phyloP scores from a whole-genome alignment of 2,113 vertebrate species.

The Anarhynchus alexandrinus region DNA sequence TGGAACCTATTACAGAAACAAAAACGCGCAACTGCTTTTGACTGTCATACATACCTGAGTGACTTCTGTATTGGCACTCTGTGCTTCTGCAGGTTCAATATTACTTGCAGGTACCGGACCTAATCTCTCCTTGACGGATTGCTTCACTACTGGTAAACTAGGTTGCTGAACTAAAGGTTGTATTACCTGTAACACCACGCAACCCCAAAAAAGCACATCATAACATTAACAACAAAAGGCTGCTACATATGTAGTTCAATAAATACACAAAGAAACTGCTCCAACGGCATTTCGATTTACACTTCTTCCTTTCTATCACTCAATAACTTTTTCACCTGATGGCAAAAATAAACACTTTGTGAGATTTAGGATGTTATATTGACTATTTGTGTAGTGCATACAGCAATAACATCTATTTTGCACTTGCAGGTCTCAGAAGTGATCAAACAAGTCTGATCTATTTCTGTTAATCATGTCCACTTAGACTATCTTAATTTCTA shows the following conservation, averaged over 20 bases:
- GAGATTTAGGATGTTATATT: background rate
- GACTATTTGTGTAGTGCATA: background rate
- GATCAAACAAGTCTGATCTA: background rate
- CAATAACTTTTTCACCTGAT: background rate
- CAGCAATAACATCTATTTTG: background rate
- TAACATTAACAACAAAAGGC: background rate
- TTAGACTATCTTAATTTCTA: background rate
- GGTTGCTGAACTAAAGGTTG: slow-evolving; percentile 77
- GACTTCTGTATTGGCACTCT: slow-evolving; percentile 73
- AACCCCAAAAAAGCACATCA: background rate
- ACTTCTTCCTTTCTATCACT: background rate
- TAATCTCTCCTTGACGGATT: slow-evolving; percentile 94
- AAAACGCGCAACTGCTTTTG: background rate
- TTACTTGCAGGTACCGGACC: slow-evolving; percentile 85
- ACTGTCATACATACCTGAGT: slow-evolving; percentile 77
- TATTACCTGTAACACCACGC: slow-evolving; percentile 49
- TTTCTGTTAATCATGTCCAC: background rate
- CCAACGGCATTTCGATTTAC: background rate
- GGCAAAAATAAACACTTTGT: background rate
- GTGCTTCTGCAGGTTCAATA: slow-evolving; percentile 81
- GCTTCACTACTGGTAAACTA: slow-evolving; percentile 80
- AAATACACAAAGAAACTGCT: background rate
- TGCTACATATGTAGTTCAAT: background rate
- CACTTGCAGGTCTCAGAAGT: background rate
- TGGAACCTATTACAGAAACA: background rate